Evolutionary conservation across 2,888 invertebrate genomes (phyloP), one percentile per base, ranked within the genome.

Genomic region (Noctua comes): DNA sequence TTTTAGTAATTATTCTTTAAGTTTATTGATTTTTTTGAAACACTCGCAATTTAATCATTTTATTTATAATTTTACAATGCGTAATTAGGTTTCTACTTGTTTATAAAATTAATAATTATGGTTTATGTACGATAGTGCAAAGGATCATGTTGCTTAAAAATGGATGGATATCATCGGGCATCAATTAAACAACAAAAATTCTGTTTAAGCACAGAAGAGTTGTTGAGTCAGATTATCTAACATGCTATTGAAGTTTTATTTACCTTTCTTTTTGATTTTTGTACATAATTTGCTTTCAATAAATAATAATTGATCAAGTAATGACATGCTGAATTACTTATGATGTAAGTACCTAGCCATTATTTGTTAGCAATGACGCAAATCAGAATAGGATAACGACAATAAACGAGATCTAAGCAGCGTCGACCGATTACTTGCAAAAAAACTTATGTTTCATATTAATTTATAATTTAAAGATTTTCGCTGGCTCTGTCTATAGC

Each of bases 41-140:
- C 2, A 18, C 18, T 18, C 31, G n/a, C 13, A 21, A 62, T 62
- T 62, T 18, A 59, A 65, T 43, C 11, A 11, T 43, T 46, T 66
- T 1, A n/a, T 43, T 62, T 51, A 43, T 2, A 7, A 36, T 48
- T 4, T 24, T 36, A 10, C 8, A 7, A 54, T 54, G 24, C 27
- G 18, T 24, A 21, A 31, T 16, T 57, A 40, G 1, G 31, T 18
- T 18, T 2, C 1, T 46, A 27, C 16, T 73, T 36, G 10, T 40
- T 51, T 69, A 2, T 27, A 11, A 69, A 69, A 43, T 69, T 21
- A 43, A 46, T 18, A 48, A 18, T 18, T 43, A 80, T 85, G 84
- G 84, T 84, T 84, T 80, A 81, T 75, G 73, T 70, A 62, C 79
- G 76, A 82, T 40, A 21, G 21, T 57, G 27, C 54, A 48, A 68